Conservation (phyloP, 2,888 invertebrate genomes). For the Synanthedon andrenaeformis region DNA sequence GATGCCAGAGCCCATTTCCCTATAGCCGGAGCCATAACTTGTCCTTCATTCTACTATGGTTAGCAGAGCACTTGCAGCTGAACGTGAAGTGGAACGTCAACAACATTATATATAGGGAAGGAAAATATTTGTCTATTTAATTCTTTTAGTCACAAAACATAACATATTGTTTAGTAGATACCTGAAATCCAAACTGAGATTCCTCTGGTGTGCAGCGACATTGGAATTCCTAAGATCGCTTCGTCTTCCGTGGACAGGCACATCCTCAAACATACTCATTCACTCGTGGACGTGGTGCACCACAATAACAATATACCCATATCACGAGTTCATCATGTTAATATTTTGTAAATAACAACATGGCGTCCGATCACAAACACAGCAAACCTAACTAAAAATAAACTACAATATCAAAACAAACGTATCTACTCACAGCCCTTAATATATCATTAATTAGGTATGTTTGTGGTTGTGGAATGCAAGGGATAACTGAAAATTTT, state of each 20-base stretch:
- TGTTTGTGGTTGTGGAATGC: slow-evolving; percentile 6
- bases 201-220: slow-evolving; percentile 79
- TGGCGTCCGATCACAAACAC: slow-evolving; percentile 34
- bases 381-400: neutral
- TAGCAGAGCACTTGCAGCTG: no score
- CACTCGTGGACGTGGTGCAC: slow-evolving; percentile 22
- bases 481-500: slow-evolving; percentile 7
- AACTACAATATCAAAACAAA: slow-evolving; percentile 7
- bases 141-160: no score
- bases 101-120: no score
- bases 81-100: no score
- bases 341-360: slow-evolving; percentile 65
- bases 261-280: slow-evolving; percentile 69
- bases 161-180: slow-evolving; percentile 26
- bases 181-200: slow-evolving; percentile 91
- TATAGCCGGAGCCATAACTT: no score
- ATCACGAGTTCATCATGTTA: slow-evolving; percentile 36
- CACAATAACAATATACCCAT: slow-evolving; percentile 36
- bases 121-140: no score
- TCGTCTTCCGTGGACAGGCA: slow-evolving; percentile 62
- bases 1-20: no score
- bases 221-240: slow-evolving; percentile 46
- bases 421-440: slow-evolving; percentile 17
- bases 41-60: no score
- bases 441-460: slow-evolving; percentile 13